These are phyloP conservation scores for Heliconius ethilla DNA, from an alignment of 2,888 invertebrate genomes.

Conservation along the genomic window DNA sequence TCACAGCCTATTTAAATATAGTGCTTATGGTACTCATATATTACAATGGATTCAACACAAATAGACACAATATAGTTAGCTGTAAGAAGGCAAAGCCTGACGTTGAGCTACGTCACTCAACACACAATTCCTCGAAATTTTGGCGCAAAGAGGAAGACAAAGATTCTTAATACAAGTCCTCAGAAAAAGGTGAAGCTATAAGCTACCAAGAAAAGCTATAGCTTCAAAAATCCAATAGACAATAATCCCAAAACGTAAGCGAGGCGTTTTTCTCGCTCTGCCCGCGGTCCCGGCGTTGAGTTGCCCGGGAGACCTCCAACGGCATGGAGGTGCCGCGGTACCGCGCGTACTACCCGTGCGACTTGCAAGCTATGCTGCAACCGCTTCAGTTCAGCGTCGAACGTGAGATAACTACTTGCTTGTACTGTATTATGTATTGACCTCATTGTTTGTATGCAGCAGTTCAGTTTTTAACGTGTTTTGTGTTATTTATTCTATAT, in stretches of 20 bases:
- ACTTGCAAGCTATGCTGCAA: conserved; percentile 52
- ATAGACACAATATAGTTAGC: neutral
- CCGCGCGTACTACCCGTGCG: conserved; percentile 78
- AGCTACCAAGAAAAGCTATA: conserved; percentile 5
- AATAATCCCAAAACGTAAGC: neutral
- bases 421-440: neutral
- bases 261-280: conserved; percentile 51
- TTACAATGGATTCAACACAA: neutral
- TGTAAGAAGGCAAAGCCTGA: too few species aligned
- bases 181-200: too few species aligned
- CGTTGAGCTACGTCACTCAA: too few species aligned
- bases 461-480: neutral
- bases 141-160: too few species aligned
- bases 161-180: too few species aligned
- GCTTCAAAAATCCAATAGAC: conserved; percentile 14
- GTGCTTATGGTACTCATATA: neutral
- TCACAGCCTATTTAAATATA: neutral
- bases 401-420: conserved; percentile 26
- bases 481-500: neutral
- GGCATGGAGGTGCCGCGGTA: conserved; percentile 80
- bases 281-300: conserved; percentile 55
- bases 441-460: neutral
- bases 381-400: conserved; percentile 35
- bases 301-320: conserved; percentile 78
- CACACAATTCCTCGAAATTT: too few species aligned